These are phyloP conservation scores for Tapera naevia DNA, from an alignment of 2,797 vertebrate species.

Conservation along the genomic window DNA sequence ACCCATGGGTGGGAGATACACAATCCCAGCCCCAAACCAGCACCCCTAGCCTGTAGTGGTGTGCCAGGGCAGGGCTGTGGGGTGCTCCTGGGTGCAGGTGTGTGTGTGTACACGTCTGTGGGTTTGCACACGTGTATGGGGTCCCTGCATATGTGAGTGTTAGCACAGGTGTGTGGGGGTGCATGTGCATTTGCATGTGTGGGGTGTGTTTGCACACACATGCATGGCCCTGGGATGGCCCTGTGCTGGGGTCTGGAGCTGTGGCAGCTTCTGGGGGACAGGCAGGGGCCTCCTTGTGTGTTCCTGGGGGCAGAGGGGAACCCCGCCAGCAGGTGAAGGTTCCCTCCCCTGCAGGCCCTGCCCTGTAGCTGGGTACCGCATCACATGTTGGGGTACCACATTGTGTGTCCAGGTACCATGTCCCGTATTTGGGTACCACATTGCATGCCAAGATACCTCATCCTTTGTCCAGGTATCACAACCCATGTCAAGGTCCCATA, in stretches of 20 bases:
- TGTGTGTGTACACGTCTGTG: rapidly evolving
- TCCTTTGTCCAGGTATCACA: too few species aligned
- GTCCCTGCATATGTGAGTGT: too few species aligned
- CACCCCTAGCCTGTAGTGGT: neutral
- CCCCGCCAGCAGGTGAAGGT: neutral
- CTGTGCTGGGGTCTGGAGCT: too few species aligned
- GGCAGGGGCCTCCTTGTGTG: rapidly evolving
- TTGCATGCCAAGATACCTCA: too few species aligned
- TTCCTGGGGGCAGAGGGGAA: neutral
- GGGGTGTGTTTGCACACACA: too few species aligned
- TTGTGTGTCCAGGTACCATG: too few species aligned
- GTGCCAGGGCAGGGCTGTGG: neutral
- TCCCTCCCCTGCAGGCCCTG: neutral
- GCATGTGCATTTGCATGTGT: neutral
- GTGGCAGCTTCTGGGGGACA: too few species aligned
- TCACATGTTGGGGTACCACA: too few species aligned
- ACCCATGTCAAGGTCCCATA: too few species aligned
- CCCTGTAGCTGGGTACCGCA: too few species aligned
- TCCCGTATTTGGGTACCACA: too few species aligned
- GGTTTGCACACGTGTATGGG: neutral
- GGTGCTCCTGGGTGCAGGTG: neutral
- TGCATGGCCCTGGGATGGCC: neutral
- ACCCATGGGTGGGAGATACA: neutral
- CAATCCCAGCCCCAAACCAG: neutral
- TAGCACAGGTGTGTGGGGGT: too few species aligned